phyloP scores from a whole-genome alignment of 1,140 invertebrate genomes.

The Scaptomyza pallida region DNA sequence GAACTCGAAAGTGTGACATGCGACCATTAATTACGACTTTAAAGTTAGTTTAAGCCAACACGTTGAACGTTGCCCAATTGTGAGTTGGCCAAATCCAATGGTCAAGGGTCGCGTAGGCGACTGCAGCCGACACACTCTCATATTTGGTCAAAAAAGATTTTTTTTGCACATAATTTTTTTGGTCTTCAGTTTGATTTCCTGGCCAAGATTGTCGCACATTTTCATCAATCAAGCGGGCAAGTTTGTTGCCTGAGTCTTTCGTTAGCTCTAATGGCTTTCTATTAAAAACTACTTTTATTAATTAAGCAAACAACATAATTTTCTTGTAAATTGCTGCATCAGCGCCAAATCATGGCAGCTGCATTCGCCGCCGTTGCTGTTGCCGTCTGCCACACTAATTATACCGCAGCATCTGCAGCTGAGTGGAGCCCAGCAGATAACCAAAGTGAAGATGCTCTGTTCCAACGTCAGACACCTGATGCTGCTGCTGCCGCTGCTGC shows the following conservation, averaged over 20 bases:
- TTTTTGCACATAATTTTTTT: slow-evolving; percentile 24
- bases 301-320: slow-evolving; percentile 82
- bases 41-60: slow-evolving; percentile 7
- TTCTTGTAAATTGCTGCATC: slow-evolving; percentile 75
- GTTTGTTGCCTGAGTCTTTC: slow-evolving; percentile 60
- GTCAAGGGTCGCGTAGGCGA: slow-evolving; percentile 14
- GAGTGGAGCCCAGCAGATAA: neutral
- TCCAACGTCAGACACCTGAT: slow-evolving; percentile 61
- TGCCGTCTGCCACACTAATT: slow-evolving; percentile 61
- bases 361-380: slow-evolving; percentile 55
- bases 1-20: slow-evolving; percentile 75
- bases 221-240: slow-evolving; percentile 37
- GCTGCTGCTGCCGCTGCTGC: slow-evolving; percentile 23
- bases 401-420: slow-evolving; percentile 46
- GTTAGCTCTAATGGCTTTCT: slow-evolving; percentile 58
- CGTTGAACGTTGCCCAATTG: slow-evolving; percentile 3
- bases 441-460: slow-evolving; percentile 26
- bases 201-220: slow-evolving; percentile 25
- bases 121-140: neutral
- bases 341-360: slow-evolving; percentile 75
- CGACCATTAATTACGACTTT: slow-evolving; percentile 29
- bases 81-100: slow-evolving; percentile 1
- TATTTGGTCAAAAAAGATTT: slow-evolving; percentile 3
- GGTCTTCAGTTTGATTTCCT: slow-evolving; percentile 12
- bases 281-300: slow-evolving; percentile 83